These are phyloP conservation scores for Spheniscus mendiculus DNA, from an alignment of 2,113 vertebrate genomes.

Conservation along the genomic window DNA sequence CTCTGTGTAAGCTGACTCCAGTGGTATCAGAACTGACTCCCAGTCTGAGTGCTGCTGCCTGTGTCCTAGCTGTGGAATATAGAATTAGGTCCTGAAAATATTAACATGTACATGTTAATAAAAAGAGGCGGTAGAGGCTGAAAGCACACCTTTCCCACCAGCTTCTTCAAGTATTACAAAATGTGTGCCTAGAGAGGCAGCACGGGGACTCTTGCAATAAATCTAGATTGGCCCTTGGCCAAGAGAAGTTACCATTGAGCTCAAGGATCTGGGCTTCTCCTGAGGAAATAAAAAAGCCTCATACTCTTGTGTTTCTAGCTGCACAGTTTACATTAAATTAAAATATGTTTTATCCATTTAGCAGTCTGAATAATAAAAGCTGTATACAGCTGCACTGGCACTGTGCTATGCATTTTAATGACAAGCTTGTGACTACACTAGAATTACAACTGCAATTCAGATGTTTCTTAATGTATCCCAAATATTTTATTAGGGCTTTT, in stretches of 20 bases:
- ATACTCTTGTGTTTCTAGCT: constrained; percentile 49
- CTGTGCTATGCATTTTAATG: constrained; percentile 77
- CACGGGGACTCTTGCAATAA: constrained; percentile 42
- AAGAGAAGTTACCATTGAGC: constrained; percentile 52
- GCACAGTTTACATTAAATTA: constrained; percentile 74
- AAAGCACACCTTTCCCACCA: background rate
- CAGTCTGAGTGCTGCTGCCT: background rate
- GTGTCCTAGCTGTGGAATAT: background rate
- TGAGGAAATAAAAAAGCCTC: constrained; percentile 46
- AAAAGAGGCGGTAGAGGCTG: background rate
- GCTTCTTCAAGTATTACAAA: constrained; percentile 34
- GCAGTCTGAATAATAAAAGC: constrained; percentile 77
- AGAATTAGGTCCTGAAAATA: background rate
- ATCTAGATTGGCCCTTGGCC: constrained; percentile 65
- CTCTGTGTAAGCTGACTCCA: too few species aligned
- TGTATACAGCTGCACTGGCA: constrained; percentile 76
- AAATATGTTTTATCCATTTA: constrained; percentile 78
- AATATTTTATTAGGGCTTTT: constrained; percentile 68
- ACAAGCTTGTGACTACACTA: constrained; percentile 73
- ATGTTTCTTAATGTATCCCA: constrained; percentile 75
- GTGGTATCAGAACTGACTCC: background rate
- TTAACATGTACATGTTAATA: background rate
- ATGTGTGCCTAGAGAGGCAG: constrained; percentile 35
- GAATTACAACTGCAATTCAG: constrained; percentile 76
- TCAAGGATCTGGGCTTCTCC: constrained; percentile 64